phyloP scores from a whole-genome alignment of 1,140 invertebrate genomes.

The Heliothis virescens region DNA sequence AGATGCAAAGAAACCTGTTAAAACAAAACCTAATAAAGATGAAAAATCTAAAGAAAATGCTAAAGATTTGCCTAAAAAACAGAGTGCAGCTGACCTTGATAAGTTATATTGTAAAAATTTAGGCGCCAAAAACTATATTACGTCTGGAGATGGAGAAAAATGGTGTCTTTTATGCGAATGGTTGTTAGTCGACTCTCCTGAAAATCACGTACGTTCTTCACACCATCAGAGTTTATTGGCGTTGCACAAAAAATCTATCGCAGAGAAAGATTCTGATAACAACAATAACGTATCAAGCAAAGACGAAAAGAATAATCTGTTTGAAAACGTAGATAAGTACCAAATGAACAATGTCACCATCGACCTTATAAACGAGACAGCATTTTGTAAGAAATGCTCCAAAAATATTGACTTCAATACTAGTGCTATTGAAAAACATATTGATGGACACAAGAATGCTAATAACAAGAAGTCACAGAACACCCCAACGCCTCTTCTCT shows the following conservation, averaged over 20 bases:
- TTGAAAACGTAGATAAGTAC: slow-evolving; percentile 44
- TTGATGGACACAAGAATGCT: slow-evolving; percentile 51
- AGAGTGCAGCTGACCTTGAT: background rate
- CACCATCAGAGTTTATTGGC: background rate
- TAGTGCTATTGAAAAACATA: slow-evolving; percentile 54
- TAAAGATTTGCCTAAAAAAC: background rate
- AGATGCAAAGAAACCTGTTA: background rate
- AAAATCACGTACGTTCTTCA: background rate
- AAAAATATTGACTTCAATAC: slow-evolving; percentile 51
- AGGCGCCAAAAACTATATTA: background rate
- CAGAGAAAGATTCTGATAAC: background rate
- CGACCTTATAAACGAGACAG: slow-evolving; percentile 52
- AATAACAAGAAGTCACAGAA: slow-evolving; percentile 10
- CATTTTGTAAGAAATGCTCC: slow-evolving; percentile 58
- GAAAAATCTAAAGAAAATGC: background rate
- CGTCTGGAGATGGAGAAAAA: background rate
- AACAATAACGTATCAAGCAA: background rate
- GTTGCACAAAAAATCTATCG: background rate
- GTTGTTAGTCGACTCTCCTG: background rate
- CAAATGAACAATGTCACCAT: slow-evolving; percentile 57
- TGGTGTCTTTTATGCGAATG: background rate
- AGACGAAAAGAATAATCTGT: slow-evolving; percentile 38
- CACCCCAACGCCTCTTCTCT: background rate
- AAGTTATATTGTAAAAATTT: background rate
- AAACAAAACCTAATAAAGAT: background rate